Evolutionary conservation across 1,140 invertebrate genomes (phyloP), one percentile per base, ranked within the genome.

Genomic region (Brachionus calyciflorus): DNA sequence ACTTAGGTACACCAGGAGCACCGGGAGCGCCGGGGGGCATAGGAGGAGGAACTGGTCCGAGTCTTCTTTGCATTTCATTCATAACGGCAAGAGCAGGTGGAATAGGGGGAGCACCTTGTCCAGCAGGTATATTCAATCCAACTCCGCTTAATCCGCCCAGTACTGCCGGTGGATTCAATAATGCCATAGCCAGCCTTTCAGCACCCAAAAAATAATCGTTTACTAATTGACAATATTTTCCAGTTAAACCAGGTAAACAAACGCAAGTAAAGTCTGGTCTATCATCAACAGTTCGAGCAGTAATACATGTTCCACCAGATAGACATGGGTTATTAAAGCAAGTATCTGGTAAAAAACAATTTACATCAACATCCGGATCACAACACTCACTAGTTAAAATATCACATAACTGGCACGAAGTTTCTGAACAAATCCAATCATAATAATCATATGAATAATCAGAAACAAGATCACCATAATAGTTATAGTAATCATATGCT

Each of bases 161-260:
- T 3, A 60, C 55, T 19, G 55, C 28, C 10, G 55, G 30, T 33
- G 55, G 28, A 12, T 60, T 17, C 6, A 60, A 9, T 30, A 60
- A 37, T 6, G 55, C 55, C n/a, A 60, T 37, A 14, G 55, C 55
- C 10, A 73, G 10, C 26, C 30, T 9, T 24, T 73, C 46, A 49
- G 69, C 69, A 6, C 69, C 69, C 14, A 73, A 6, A 24, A 73
- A 73, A 51, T 51, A 73, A 51, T 49, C 51, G 48, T 73, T 73
- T 30, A 55, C 51, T 9, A 73, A 40, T n/a, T 73, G 69, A 14
- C 69, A 73, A 40, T 76, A 55, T 41, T 76, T 55, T 26, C 94
- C 94, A 28, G 89, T 88, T 87, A 92, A 96, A 4, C 94, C 94
- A 77, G 90, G 85, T 77, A 89, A 86, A 85, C 95, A 98, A 80